Evolutionary conservation across 2,113 vertebrate genomes (phyloP).

Genomic region (Phylloscopus trochiloides): DNA sequence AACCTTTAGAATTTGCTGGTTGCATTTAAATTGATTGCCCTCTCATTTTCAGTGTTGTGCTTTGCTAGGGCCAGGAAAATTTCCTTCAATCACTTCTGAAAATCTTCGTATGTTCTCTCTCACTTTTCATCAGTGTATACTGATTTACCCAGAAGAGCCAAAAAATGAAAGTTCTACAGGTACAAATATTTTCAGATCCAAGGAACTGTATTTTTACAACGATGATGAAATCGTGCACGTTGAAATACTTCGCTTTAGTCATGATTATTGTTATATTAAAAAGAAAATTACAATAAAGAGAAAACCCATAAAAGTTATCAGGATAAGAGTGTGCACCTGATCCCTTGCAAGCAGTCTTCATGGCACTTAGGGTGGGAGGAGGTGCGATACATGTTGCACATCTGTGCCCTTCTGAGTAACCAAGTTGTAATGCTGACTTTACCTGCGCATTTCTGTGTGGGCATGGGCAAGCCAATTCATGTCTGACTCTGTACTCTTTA

Average conservation of each 20-base stretch:
- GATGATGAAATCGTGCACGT: background rate
- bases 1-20: background rate
- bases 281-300: background rate
- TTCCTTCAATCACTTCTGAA: background rate
- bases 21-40: background rate
- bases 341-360: background rate
- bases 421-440: background rate
- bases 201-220: background rate
- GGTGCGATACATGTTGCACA: accelerated
- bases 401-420: background rate
- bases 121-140: background rate
- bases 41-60: background rate
- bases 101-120: background rate
- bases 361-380: background rate
- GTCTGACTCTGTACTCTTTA: background rate
- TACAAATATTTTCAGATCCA: background rate
- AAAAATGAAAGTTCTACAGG: background rate
- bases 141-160: background rate
- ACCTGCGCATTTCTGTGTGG: background rate
- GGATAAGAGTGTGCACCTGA: background rate
- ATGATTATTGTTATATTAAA: background rate
- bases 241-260: background rate
- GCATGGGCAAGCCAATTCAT: constrained; percentile 33
- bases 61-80: background rate
- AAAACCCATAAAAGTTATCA: background rate